Conservation (phyloP, 2,888 invertebrate genomes). For the Acrobasis repandana region DNA sequence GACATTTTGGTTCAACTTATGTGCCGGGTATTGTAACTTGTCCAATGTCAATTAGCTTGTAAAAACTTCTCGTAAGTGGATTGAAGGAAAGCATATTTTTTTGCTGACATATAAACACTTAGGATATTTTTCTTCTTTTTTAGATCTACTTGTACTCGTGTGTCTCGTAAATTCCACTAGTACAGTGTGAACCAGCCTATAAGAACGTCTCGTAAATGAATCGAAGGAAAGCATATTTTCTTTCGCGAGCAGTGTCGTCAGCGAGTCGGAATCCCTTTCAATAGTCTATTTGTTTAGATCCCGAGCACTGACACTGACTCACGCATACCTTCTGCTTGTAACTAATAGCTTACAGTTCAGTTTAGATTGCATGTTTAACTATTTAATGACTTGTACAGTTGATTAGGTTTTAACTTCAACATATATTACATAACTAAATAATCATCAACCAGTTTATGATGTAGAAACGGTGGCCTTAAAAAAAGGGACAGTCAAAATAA, state of each 20-base stretch:
- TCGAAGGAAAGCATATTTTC: not conserved
- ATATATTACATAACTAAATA: no score
- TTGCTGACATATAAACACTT: no score
- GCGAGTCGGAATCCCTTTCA: slow-evolving; percentile 49
- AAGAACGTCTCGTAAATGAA: not conserved
- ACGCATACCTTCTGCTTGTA: slow-evolving; percentile 42
- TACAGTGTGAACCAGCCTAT: not conserved
- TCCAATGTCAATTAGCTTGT: no score
- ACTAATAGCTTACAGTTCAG: slow-evolving; percentile 5
- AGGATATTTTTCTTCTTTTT: not conserved
- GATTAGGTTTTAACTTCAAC: no score
- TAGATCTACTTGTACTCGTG: no score
- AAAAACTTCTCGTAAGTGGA: no score
- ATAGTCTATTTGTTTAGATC: slow-evolving; percentile 41
- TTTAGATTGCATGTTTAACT: not conserved
- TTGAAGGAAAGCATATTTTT: no score
- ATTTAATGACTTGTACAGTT: not conserved
- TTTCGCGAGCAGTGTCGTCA: slow-evolving; percentile 34
- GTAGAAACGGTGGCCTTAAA: no score
- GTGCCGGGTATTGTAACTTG: no score
- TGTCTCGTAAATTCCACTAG: not conserved
- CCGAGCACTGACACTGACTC: slow-evolving; percentile 44
- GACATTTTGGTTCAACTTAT: no score
- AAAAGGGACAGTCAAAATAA: no score
- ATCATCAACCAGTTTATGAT: no score